Evolutionary conservation across 2,888 invertebrate genomes (phyloP), one percentile per base, ranked within the genome.

Genomic region (Campopleginae sp.): DNA sequence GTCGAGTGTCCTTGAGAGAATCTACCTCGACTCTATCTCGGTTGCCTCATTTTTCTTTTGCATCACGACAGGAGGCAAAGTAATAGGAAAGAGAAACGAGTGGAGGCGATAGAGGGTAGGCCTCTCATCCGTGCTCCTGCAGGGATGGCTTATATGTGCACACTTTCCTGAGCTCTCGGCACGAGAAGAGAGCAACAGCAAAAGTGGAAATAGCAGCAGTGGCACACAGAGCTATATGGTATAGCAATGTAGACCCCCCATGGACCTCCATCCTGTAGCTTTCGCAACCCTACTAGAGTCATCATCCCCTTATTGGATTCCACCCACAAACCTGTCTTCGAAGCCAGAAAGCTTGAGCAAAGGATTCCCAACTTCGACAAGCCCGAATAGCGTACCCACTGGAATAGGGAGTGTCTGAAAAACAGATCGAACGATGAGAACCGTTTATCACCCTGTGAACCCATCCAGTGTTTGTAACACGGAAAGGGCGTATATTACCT

Each of bases 231-330:
- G 58, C 75, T 76, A 82, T 76, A 81, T 78, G 48, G 70, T 38
- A 84, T 75, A 76, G 65, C 42, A 23, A 63, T 72, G 61, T 58
- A 44, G 63, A 58, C 78, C 58, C 74, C 63, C 72, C 54, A 54
- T 80, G 61, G 82, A 85, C 71, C 68, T 70, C 61, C 66, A 82
- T 44, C 44, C 77, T 42, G 72, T 51, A 79, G 75, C 58, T 76
- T 75, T 80, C 61, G 71, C 71, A 85, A 79, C 66, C 79, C 66
- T 76, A 77, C 75, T 76, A 61, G 38, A 63, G 65, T 85, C 86
- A 83, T 86, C 87, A 85, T 86, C 84, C 82, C 83, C 85, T 90
- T 90, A 90, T 90, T 89, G 88, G 88, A 89, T 90, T 88, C 86
- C 86, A 80, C 72, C 86, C 84, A 70, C 86, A 86, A 86, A 87